Percentiles rank a stretch among this genome's conserved stretches.
Conservation (phyloP, 2,888 invertebrate species). For the Drosophila lutescens region DNA sequence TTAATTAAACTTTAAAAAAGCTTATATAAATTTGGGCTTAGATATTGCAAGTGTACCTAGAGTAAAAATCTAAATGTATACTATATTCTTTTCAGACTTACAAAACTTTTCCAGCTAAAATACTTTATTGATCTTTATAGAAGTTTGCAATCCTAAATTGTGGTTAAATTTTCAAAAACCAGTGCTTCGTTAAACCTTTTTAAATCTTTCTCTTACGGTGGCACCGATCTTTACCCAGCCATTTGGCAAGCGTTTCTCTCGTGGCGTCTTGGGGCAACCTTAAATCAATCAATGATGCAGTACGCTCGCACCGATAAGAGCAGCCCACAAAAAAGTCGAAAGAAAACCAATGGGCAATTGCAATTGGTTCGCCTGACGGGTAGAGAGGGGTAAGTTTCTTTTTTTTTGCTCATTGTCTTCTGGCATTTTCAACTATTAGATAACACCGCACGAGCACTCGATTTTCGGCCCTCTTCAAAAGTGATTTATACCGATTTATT, state of each 20-base stretch:
- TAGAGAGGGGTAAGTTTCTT: slow-evolving; percentile 1
- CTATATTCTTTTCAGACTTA: not conserved
- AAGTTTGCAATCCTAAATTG: not conserved
- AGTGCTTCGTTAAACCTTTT: not conserved
- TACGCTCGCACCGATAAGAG: slow-evolving; percentile 59
- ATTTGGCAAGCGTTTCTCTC: slow-evolving; percentile 63
- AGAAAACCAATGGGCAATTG: slow-evolving; percentile 49
- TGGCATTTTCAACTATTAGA: slow-evolving; percentile 74
- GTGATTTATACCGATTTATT: not conserved
- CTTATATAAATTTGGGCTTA: too few species aligned
- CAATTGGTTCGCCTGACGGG: slow-evolving; percentile 14
- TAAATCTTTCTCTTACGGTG: not conserved
- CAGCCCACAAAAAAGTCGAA: slow-evolving; percentile 21
- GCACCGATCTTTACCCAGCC: slow-evolving; percentile 27
- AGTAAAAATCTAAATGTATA: too few species aligned
- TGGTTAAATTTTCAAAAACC: not conserved
- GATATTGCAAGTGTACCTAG: too few species aligned
- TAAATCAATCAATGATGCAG: slow-evolving; percentile 78
- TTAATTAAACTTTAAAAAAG: too few species aligned
- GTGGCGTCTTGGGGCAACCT: slow-evolving; percentile 74
- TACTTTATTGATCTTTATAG: not conserved
- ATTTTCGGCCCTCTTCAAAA: slow-evolving; percentile 10
- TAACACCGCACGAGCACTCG: slow-evolving; percentile 51
- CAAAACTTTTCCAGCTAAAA: not conserved
- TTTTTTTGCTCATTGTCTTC: slow-evolving; percentile 49